Percentiles rank a stretch among this genome's conserved stretches.
Evolutionary conservation across 2,888 invertebrate species (phyloP).

Genomic region (Heliconius ismenius): DNA sequence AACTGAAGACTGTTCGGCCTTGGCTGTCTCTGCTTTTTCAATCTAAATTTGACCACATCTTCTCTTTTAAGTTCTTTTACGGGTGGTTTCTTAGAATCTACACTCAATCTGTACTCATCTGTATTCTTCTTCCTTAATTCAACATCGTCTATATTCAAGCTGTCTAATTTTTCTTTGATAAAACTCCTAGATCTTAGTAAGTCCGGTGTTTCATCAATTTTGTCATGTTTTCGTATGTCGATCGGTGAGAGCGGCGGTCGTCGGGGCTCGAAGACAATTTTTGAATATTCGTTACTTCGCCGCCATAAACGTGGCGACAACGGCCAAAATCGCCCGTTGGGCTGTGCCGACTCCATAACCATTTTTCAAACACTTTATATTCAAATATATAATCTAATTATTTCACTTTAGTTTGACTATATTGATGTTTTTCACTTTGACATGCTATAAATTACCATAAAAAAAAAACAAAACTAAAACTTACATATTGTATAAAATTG

Average conservation of each 20-base stretch:
- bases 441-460: slow-evolving; percentile 13
- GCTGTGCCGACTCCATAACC: slow-evolving; percentile 76
- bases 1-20: slow-evolving; percentile 76
- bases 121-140: slow-evolving; percentile 42
- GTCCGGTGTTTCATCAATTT: slow-evolving; percentile 65
- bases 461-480: not conserved
- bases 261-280: slow-evolving; percentile 75
- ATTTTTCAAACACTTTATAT: slow-evolving; percentile 52
- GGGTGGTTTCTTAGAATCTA: slow-evolving; percentile 67
- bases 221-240: slow-evolving; percentile 59
- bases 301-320: slow-evolving; percentile 76
- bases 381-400: slow-evolving; percentile 25
- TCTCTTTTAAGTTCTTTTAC: slow-evolving; percentile 62
- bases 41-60: slow-evolving; percentile 69
- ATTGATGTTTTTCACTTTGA: slow-evolving; percentile 52
- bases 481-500: not conserved
- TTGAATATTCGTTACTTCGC: slow-evolving; percentile 75
- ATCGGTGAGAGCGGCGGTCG: slow-evolving; percentile 69
- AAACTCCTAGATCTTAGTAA: slow-evolving; percentile 64
- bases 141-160: slow-evolving; percentile 64
- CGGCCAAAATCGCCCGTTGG: slow-evolving; percentile 74
- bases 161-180: slow-evolving; percentile 63
- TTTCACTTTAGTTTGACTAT: slow-evolving; percentile 53
- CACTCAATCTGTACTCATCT: slow-evolving; percentile 64
- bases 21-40: slow-evolving; percentile 71